Conservation (phyloP, 2,113 vertebrate genomes). For the Urocitellus parryii region DNA sequence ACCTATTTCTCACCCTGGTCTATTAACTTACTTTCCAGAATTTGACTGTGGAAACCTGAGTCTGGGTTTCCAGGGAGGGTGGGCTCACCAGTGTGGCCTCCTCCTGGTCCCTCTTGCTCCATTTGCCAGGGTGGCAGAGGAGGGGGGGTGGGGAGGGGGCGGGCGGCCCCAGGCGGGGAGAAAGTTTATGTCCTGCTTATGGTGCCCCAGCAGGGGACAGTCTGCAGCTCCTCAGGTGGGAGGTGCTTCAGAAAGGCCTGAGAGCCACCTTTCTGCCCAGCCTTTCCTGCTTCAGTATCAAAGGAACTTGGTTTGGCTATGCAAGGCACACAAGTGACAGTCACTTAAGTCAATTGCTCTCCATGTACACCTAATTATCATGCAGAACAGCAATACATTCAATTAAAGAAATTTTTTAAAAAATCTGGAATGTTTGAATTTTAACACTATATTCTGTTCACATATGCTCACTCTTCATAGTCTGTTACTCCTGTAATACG, state of each 20-base stretch:
- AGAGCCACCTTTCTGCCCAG: background rate
- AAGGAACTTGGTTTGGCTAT: background rate
- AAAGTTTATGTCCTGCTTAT: background rate
- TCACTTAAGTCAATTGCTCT: slow-evolving; percentile 7
- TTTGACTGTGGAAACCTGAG: background rate
- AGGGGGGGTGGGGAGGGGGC: background rate
- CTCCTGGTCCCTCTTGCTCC: background rate
- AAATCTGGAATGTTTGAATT: background rate
- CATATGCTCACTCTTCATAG: background rate
- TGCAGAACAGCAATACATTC: background rate
- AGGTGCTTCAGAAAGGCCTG: background rate
- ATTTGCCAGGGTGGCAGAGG: background rate
- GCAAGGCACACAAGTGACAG: background rate
- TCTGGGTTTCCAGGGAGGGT: background rate
- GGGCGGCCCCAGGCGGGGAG: too few species aligned
- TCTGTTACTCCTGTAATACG: background rate
- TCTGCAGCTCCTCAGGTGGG: rapidly evolving
- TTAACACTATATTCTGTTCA: background rate
- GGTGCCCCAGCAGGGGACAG: background rate
- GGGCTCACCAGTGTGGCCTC: background rate
- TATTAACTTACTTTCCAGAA: background rate
- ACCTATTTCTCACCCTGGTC: background rate
- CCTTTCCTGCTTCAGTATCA: background rate
- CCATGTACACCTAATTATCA: background rate
- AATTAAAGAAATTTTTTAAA: background rate